Base-by-base conservation (phyloP, 2,888 invertebrate genomes). In the Mythimna pallens region DNA sequence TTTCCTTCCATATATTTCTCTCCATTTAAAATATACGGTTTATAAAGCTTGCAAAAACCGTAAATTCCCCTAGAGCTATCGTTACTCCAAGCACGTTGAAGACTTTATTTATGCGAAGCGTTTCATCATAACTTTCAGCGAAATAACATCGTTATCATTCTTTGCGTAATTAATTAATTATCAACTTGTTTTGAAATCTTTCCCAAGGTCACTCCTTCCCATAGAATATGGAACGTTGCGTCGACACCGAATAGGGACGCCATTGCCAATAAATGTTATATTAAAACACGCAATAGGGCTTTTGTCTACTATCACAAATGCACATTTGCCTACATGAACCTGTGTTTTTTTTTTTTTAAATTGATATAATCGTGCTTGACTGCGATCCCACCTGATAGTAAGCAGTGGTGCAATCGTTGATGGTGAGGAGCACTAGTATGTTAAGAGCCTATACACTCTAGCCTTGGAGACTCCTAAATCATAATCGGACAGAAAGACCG, bases 61-160 rank as follows among this genome's bases (percentile, higher is more conserved):
- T 52, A 25, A 36, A 43, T 25, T 69, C 2, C n/a, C 22, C 12
- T 14, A 17, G n/a, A 61, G 17, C 17, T 30, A 74, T 76, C 12
- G n/a, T 43, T 22, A 52, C 34, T 58, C 34, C 25, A 62, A 47
- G 20, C 69, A 54, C 22, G 70, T 54, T 36, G 43, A 61, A 22
- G 9, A 50, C 47, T 54, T 36, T 59, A 54, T 68, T 75, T 47
- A 52, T 17, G 54, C 36, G 36, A 58, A 78, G 22, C 22, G 17
- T 52, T 75, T 59, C 40, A 55, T 61, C 52, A n/a, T 34, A 61
- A 75, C 36, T 77, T 70, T 61, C 4, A 34, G 36, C 54, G 54
- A 61, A 78, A 75, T 40, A 67, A 67, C 67, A 43, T 76, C 63
- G n/a, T 55, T 76, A 76, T 76, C 76, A 76, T 76, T 58, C 43